phyloP scores from a whole-genome alignment of 1,140 invertebrate genomes.

The Listronotus oregonensis region DNA sequence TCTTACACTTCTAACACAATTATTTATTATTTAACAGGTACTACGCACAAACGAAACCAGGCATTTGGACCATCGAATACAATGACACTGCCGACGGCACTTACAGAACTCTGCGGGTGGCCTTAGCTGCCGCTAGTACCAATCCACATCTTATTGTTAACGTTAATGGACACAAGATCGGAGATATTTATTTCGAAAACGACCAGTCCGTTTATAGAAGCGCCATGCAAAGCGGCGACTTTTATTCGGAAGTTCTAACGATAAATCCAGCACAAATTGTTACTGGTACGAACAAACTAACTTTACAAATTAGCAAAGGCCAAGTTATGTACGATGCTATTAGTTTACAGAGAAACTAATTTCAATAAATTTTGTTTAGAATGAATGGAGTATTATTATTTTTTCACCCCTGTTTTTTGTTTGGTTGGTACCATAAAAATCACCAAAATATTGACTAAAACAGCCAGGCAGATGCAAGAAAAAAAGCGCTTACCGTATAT shows the following conservation, averaged over 20 bases:
- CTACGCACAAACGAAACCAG: conserved; percentile 19
- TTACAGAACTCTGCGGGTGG: conserved; percentile 5
- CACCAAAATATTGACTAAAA: too few relatives aligned
- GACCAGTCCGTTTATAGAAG: conserved; percentile 21
- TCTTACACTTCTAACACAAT: too few relatives aligned
- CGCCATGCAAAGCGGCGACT: conserved; percentile 16
- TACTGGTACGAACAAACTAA: conserved; percentile 15
- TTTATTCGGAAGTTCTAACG: conserved; percentile 13
- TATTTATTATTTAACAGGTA: conserved; percentile 3
- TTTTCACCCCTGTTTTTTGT: too few relatives aligned
- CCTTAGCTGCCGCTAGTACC: conserved; percentile 16
- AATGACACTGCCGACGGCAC: conserved; percentile 15
- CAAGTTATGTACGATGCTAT: conserved; percentile 23
- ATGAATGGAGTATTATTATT: too few relatives aligned
- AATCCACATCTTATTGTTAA: conserved; percentile 22
- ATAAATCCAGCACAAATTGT: conserved; percentile 15
- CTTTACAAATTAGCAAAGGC: conserved; percentile 21
- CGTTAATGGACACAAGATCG: conserved; percentile 17
- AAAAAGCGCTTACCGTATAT: too few relatives aligned
- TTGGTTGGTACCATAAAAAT: too few relatives aligned
- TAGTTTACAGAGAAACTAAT: conserved; percentile 17
- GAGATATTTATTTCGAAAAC: conserved; percentile 17
- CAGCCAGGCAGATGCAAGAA: too few relatives aligned
- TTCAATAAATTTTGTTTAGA: background rate
- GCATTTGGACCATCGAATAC: conserved; percentile 20